Evolutionary conservation across 2,113 vertebrate species (phyloP), one percentile per base, ranked within the genome.

Genomic region (Phocoena phocoena): DNA sequence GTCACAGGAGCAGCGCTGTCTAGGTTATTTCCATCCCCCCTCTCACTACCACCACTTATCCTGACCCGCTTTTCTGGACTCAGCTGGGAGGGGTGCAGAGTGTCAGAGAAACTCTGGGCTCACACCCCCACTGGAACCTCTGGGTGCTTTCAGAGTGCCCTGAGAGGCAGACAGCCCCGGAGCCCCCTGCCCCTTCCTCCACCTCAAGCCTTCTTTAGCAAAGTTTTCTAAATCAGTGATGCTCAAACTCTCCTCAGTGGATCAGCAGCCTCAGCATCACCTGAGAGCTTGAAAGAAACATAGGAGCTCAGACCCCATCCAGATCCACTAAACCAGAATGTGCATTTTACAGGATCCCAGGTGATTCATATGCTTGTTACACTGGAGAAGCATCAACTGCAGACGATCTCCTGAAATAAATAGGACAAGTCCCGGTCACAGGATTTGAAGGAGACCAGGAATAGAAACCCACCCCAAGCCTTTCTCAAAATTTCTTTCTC

Each of bases 111-210:
- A 3, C 6, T 11, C 53, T 1, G 1, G 33, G 36, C 28, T 18
- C 17, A 44, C 12, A 25, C 2, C 17, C 62, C 87, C 28, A 1
- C 4, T 20, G 47, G 15, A 84, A 90, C 20, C 1, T 23, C 14
- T 17, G 23, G 76, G 79, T 53, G 53, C 53, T 6, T 53, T 17
- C 53, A 53, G 53, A 53, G 15, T 17, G 44, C 6, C 33, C 53
- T 90, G 41, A 28, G 77, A 68, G 26, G 26, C 62, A 3, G 41
- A 33, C 4, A 65, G 33, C 8, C 70, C 25, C 1, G n/a, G 6
- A n/a, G 1, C 11, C 3, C 0, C 53, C 5, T 4, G 9, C 17
- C 10, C 3, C 4, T 14, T 63, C 6, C 11, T 38, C 53, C 12
- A 38, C 3, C 1, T 5, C 17, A 18, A 55, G 18, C 26, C 36